Evolutionary conservation across 2,888 invertebrate species (phyloP), one percentile per base, ranked within the genome.

Genomic region (Flexamia atlantica): DNA sequence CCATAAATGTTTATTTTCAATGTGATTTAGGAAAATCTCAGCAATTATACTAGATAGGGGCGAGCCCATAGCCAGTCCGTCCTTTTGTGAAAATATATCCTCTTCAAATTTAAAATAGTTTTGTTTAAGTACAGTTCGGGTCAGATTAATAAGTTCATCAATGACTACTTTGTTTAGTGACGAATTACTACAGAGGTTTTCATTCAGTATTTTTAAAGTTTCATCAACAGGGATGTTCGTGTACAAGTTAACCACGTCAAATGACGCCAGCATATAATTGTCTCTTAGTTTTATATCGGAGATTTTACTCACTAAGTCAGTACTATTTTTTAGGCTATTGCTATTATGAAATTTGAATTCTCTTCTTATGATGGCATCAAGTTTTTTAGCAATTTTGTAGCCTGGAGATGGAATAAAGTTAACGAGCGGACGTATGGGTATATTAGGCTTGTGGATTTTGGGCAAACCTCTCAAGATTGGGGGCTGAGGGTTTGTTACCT

Each of bases 1-100:
- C 57, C 20, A 57, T 12, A 57, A 20, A 3, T 42, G 2, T 10
- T 40, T 74, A 20, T 74, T 74, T 25, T 80, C 80, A 32, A 57
- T 57, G 0, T 80, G 57, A 20, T 57, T 57, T 20, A 57, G 30
- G 30, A 57, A 80, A 17, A 80, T 57, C n/a, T 80, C 57, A n/a
- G 80, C 53, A 17, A 80, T n/a, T 28, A 80, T 53, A 14, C 80
- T 30, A 12, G 80, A 80, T 5, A 80, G 60, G 17, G 80, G 80
- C 17, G 80, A 80, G 0, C 80, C 57, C 80, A 80, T 80, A n/a
- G 80, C 53, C n/a, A 80, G 57, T 5, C 60, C 80, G 4, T 25
- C 25, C 5, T 32, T n/a, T n/a, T 30, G n/a, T 80, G 57, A n/a
- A 40, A 28, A 60, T 10, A 80, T 32, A 4, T 17, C 5, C 60